Evolutionary conservation across 2,888 invertebrate genomes (phyloP).

Genomic region (Pristionchus arcanus): DNA sequence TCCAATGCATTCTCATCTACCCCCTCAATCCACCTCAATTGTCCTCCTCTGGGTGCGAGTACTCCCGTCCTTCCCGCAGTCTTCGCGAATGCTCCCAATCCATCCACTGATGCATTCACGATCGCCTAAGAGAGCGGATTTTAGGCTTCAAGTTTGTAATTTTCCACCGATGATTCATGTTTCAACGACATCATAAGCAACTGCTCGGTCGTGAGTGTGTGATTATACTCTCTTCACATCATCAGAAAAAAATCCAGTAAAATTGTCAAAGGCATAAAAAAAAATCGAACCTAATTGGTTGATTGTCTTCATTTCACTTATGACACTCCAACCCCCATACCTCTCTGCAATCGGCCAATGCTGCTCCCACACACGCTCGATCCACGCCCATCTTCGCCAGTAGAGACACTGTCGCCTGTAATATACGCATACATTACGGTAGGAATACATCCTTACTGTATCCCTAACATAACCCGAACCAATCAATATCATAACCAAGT

Average conservation of each 20-base stretch:
- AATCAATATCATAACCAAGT: neutral
- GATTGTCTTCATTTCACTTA: too few relatives aligned
- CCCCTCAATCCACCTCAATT: conserved; percentile 8
- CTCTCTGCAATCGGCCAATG: conserved; percentile 92
- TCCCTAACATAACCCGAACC: neutral
- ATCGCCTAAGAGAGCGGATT: conserved; percentile 84
- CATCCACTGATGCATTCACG: conserved; percentile 94
- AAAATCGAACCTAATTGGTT: too few relatives aligned
- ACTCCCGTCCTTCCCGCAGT: conserved; percentile 63
- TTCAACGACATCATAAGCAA: too few relatives aligned
- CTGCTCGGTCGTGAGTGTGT: too few relatives aligned
- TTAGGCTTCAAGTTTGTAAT: too few relatives aligned
- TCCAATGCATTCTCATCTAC: conserved; percentile 29
- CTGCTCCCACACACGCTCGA: conserved; percentile 87
- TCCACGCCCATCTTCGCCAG: conserved; percentile 98
- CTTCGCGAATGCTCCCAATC: conserved; percentile 83
- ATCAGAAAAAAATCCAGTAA: too few relatives aligned
- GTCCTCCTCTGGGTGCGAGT: conserved; percentile 52
- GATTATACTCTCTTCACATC: too few relatives aligned
- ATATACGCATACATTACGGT: too few relatives aligned
- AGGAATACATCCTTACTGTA: too few relatives aligned
- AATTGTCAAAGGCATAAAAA: too few relatives aligned
- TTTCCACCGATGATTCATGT: neutral
- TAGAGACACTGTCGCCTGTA: conserved; percentile 86
- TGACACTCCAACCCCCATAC: neutral